phyloP scores from a whole-genome alignment of 2,888 invertebrate species.

The Hedychridium roseum region DNA sequence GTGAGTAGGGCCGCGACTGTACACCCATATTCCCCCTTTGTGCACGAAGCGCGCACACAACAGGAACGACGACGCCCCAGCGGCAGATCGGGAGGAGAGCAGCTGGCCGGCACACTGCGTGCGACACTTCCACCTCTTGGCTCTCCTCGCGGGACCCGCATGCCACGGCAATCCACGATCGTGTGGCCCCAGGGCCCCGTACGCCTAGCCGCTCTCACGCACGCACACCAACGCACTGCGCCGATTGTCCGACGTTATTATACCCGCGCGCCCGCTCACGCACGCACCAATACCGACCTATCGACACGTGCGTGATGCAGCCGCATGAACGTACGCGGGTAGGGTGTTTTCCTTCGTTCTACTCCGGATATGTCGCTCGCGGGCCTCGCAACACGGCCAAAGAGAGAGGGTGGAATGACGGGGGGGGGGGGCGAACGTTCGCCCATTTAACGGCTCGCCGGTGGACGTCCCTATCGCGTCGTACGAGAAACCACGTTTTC shows the following conservation, averaged over 20 bases:
- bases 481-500: too few species aligned
- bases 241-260: too few species aligned
- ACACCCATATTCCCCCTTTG: constrained; percentile 29
- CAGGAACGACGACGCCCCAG: constrained; percentile 18
- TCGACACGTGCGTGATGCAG: too few species aligned
- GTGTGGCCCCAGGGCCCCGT: constrained; percentile 36
- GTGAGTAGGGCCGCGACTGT: constrained; percentile 17
- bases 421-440: constrained; percentile 2
- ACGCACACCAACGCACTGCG: constrained; percentile 11
- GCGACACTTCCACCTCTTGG: constrained; percentile 45
- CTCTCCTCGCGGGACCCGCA: constrained; percentile 48
- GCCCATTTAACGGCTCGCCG: too few species aligned
- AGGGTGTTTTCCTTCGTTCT: constrained; percentile 22
- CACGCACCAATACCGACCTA: too few species aligned
- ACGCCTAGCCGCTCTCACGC: constrained; percentile 22
- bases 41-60: constrained; percentile 17
- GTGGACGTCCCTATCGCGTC: too few species aligned
- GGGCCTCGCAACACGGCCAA: constrained; percentile 1
- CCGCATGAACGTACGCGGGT: constrained; percentile 9
- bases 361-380: constrained; percentile 34
- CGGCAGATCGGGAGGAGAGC: constrained; percentile 31
- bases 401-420: neutral
- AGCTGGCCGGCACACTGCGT: constrained; percentile 42
- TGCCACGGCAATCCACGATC: constrained; percentile 44
- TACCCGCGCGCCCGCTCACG: constrained; percentile 6